Evolutionary conservation across 2,888 invertebrate genomes (phyloP).

Genomic region (Ptychoptera contaminata): DNA sequence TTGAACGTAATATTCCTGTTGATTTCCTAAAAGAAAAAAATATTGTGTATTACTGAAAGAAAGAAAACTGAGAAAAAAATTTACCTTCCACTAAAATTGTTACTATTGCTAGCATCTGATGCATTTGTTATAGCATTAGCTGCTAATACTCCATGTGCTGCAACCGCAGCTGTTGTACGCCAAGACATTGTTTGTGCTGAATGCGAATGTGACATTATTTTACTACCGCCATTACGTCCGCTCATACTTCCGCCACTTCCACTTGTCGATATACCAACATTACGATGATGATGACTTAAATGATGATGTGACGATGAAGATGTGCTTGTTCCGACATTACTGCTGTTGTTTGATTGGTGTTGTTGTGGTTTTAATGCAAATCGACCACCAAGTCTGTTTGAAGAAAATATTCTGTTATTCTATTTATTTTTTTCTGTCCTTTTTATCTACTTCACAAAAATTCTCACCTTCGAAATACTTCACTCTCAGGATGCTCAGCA

Average conservation of each 20-base stretch:
- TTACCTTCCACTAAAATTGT: too few species aligned
- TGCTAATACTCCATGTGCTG: too few species aligned
- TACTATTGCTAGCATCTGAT: too few species aligned
- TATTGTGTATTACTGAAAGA: not conserved
- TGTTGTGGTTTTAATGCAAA: slow-evolving; percentile 28
- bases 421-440: not conserved
- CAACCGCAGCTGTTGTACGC: slow-evolving; percentile 3
- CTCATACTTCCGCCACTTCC: not conserved
- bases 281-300: slow-evolving; percentile 10
- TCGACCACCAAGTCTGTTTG: slow-evolving; percentile 19
- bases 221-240: not conserved
- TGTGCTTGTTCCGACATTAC: slow-evolving; percentile 9
- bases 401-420: not conserved
- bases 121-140: too few species aligned
- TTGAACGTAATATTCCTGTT: slow-evolving; percentile 17
- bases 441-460: not conserved
- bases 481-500: slow-evolving; percentile 45
- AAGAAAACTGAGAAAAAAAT: too few species aligned
- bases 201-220: slow-evolving; percentile 7
- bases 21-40: not conserved
- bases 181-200: slow-evolving; percentile 7
- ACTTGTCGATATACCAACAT: slow-evolving; percentile 12
- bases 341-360: slow-evolving; percentile 19
- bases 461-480: slow-evolving; percentile 35
- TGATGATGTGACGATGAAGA: slow-evolving; percentile 5